phyloP scores from a whole-genome alignment of 2,113 vertebrate species.

The Lagenorhynchus albirostris region DNA sequence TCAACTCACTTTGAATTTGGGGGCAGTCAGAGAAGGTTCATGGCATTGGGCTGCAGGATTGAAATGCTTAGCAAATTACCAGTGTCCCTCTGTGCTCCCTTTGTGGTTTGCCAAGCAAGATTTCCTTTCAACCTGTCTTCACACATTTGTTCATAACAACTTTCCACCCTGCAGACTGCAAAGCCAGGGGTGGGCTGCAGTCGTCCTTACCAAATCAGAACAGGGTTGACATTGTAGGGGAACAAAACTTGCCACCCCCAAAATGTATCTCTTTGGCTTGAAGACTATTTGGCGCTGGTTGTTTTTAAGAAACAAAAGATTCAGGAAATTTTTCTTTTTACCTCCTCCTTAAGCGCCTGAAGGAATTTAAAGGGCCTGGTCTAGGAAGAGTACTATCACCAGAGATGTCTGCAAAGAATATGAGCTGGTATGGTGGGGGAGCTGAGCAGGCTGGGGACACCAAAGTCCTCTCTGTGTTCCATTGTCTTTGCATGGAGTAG shows the following conservation, averaged over 20 bases:
- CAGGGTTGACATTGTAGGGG: not conserved
- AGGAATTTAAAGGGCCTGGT: not conserved
- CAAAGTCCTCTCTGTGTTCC: not conserved
- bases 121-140: slow-evolving; percentile 1
- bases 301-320: not conserved
- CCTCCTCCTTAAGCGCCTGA: not conserved
- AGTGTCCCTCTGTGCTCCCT: not conserved
- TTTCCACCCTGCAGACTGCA: not conserved
- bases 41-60: not conserved
- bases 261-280: not conserved
- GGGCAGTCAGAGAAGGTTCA: not conserved
- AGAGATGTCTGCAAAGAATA: not conserved
- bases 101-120: not conserved
- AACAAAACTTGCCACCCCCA: not conserved
- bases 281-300: not conserved
- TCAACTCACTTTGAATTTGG: not conserved
- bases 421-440: not conserved
- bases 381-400: not conserved
- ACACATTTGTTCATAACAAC: not conserved
- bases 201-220: not conserved
- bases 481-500: not conserved
- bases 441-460: not conserved
- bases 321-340: not conserved
- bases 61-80: not conserved
- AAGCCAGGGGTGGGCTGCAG: not conserved